A percentile compares a stretch with the other conserved stretches of the same genome.
phyloP scores from a whole-genome alignment of 1,140 invertebrate species.

The Brachystomella parvula region DNA sequence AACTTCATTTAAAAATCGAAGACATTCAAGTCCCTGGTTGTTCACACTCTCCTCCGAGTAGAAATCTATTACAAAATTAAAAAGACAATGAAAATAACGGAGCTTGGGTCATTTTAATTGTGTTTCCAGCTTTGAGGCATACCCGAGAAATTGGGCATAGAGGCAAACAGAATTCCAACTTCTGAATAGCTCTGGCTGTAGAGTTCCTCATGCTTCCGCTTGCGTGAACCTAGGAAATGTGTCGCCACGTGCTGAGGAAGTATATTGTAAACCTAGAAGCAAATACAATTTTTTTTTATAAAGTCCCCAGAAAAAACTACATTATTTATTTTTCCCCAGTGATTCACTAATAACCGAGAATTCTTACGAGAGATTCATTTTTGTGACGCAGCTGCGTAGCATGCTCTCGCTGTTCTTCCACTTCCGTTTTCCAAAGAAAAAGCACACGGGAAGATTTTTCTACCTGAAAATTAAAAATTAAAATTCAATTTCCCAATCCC shows the following conservation, averaged over 20 bases:
- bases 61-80: conserved; percentile 61
- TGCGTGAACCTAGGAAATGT: conserved; percentile 74
- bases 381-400: conserved; percentile 75
- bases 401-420: conserved; percentile 70
- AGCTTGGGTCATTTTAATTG: neutral
- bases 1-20: conserved; percentile 93
- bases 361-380: conserved; percentile 71
- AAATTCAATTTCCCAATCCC: conserved; percentile 3
- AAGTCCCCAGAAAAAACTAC: neutral
- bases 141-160: conserved; percentile 90
- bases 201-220: conserved; percentile 74
- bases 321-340: neutral
- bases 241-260: conserved; percentile 77
- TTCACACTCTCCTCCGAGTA: conserved; percentile 92
- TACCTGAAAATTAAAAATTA: conserved; percentile 48
- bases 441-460: conserved; percentile 68
- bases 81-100: conserved; percentile 13
- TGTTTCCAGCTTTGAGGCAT: conserved; percentile 6
- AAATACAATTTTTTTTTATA: neutral
- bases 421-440: conserved; percentile 64
- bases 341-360: neutral
- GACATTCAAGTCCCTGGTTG: conserved; percentile 90
- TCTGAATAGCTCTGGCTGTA: conserved; percentile 89
- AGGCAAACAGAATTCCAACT: conserved; percentile 85
- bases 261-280: conserved; percentile 45